Evolutionary conservation across 2,797 vertebrate species (phyloP).

Genomic region (Gila robusta): DNA sequence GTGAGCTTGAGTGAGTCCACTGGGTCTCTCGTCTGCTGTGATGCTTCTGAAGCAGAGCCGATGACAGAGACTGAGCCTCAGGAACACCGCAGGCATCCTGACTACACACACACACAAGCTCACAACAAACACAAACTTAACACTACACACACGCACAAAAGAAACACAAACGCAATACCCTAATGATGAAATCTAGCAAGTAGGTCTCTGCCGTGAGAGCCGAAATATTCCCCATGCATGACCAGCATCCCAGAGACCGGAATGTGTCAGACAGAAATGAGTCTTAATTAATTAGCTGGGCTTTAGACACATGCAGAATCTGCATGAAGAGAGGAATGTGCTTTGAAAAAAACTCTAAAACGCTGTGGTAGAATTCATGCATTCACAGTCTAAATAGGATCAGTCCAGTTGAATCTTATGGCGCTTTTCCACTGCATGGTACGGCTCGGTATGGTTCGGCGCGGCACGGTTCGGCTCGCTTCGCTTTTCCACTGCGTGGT

Average conservation of each 20-base stretch:
- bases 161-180: background rate
- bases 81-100: slow-evolving; percentile 21
- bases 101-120: background rate
- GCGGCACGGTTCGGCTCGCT: too few species aligned
- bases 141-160: too few species aligned
- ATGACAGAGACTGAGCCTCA: background rate
- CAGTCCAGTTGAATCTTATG: background rate
- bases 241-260: background rate
- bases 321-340: background rate
- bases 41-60: background rate
- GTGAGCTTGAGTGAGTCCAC: background rate
- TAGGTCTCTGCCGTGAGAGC: background rate
- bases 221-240: background rate
- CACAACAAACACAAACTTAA: too few species aligned
- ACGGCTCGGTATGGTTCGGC: too few species aligned
- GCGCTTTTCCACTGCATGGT: too few species aligned
- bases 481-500: too few species aligned
- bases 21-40: background rate
- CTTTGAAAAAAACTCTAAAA: background rate
- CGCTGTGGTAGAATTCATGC: background rate
- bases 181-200: background rate
- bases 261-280: background rate
- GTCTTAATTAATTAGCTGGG: background rate
- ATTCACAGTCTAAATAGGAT: background rate
- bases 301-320: background rate